Percentiles rank a stretch among this genome's conserved stretches.
Evolutionary conservation across 2,888 invertebrate species (phyloP).

Genomic region (Hypolimnas misippus): DNA sequence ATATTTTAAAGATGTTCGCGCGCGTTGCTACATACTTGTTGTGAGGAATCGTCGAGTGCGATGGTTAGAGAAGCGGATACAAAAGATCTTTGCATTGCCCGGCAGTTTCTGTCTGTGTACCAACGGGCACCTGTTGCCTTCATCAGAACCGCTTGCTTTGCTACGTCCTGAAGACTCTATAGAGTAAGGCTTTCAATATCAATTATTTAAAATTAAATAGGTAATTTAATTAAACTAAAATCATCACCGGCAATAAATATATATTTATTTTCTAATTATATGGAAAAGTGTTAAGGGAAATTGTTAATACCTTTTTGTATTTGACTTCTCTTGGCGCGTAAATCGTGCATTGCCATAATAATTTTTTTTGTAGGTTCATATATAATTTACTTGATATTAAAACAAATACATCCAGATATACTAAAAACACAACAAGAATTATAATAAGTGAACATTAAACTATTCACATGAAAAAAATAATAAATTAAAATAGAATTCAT

Average conservation of each 20-base stretch:
- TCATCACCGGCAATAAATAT: not conserved
- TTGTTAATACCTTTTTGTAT: too few species aligned
- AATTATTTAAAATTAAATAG: not conserved
- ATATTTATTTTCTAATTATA: too few species aligned
- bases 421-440: too few species aligned
- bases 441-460: too few species aligned
- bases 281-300: too few species aligned
- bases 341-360: too few species aligned
- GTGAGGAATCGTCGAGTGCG: constrained; percentile 51
- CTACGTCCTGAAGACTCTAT: constrained; percentile 58
- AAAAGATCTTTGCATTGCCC: constrained; percentile 52
- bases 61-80: constrained; percentile 59
- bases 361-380: too few species aligned
- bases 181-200: constrained; percentile 51
- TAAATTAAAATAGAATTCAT: too few species aligned
- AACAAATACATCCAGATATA: too few species aligned
- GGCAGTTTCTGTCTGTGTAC: constrained; percentile 46
- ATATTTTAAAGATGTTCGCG: constrained; percentile 58
- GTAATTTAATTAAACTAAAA: not conserved
- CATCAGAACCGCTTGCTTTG: constrained; percentile 61
- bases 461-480: too few species aligned
- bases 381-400: too few species aligned
- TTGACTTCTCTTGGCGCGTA: too few species aligned
- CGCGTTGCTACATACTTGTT: constrained; percentile 42
- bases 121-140: constrained; percentile 63